Base-by-base conservation (phyloP, 2,888 invertebrate species). In the Calliphora vomitoria region DNA sequence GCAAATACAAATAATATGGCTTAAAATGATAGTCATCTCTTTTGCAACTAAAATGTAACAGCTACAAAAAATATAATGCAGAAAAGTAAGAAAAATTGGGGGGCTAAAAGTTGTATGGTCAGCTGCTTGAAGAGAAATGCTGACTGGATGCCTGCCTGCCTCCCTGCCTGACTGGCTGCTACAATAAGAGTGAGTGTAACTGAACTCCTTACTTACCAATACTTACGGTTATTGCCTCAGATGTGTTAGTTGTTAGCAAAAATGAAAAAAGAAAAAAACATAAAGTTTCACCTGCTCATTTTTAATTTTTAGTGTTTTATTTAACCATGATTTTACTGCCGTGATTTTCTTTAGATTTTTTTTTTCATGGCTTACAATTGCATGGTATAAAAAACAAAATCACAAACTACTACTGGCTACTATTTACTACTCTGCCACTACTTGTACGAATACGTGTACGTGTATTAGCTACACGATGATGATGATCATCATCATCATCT, bases 281-380 rank as follows among this genome's bases (percentile, higher is more conserved):
- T 64, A 78, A 85, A 87, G 87, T 87, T 87, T 87, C 87, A 87
- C 87, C 87, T 87, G 87, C 87, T 85, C 82, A 82, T 84, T 87
- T 87, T 87, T 87, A 87, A 87, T 87, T 87, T 87, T 87, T 85
- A 87, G 78, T 85, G 55, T 87, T 87, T 87, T 75, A 81, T 87
- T 85, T 82, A 82, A 66, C 76, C 84, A 85, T 85, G 82, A 87
- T 84, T 87, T 83, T 80, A 75, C 83, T 47, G 72, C 71, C 78
- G 64, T 78, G 83, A 83, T 85, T 85, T 85, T 66, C 58, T 84
- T 74, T 83, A 62, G 69, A 58, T 72, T 41, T 72, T 84, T 76
- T 69, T 72, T 55, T 82, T 69, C 68, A 53, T 76, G 35, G 35
- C 60, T 38, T 60, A 50, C 75, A 82, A 82, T 82, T 75, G 75